phyloP scores from a whole-genome alignment of 2,888 invertebrate species.

The Pterostichus niger region DNA sequence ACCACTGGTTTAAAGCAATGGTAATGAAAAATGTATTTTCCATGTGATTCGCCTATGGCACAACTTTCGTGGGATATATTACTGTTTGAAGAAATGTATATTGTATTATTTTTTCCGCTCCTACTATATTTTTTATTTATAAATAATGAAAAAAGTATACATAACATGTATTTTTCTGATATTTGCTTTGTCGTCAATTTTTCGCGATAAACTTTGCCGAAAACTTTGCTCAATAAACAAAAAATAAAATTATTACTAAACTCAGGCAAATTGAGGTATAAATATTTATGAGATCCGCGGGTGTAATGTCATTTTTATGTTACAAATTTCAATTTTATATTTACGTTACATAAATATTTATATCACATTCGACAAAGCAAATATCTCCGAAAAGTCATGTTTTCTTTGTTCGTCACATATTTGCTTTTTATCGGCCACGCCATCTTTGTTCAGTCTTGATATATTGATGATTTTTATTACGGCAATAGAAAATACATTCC shows the following conservation, averaged over 20 bases:
- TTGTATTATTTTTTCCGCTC: too few species aligned
- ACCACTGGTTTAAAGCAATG: too few species aligned
- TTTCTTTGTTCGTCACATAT: conserved; percentile 43
- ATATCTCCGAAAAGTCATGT: conserved; percentile 34
- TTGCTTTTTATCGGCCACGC: conserved; percentile 28
- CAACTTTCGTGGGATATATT: too few species aligned
- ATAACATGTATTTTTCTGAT: background rate
- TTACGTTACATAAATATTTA: conserved; percentile 33
- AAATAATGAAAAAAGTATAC: too few species aligned
- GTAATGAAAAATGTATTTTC: too few species aligned
- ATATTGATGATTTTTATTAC: conserved; percentile 44
- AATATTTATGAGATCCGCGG: conserved; percentile 1
- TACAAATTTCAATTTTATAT: background rate
- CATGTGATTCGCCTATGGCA: too few species aligned
- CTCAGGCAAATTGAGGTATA: background rate
- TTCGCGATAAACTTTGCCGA: background rate
- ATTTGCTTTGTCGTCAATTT: background rate
- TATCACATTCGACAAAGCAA: conserved; percentile 28
- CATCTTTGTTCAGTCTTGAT: conserved; percentile 9
- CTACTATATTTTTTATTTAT: too few species aligned
- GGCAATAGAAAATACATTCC: conserved; percentile 39
- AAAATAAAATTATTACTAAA: conserved; percentile 6
- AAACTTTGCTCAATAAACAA: conserved; percentile 29
- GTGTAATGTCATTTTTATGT: conserved; percentile 24
- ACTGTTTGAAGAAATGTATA: too few species aligned